phyloP scores from a whole-genome alignment of 2,113 vertebrate species.

The Tylochromis polylepis region DNA sequence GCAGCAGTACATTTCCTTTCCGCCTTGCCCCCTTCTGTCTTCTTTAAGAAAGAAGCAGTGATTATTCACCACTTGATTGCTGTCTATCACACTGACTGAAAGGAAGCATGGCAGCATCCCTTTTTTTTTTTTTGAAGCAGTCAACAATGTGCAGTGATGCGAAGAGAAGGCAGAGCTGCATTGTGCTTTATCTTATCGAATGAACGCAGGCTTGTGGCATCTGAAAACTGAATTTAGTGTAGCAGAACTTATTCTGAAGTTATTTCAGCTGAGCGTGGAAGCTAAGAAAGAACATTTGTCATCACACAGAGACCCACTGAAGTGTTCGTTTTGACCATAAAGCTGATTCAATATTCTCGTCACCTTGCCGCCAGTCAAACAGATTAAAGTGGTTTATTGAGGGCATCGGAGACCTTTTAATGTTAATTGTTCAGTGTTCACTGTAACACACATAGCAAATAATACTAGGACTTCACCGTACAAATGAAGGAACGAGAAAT shows the following conservation, averaged over 20 bases:
- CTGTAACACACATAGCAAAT: background rate
- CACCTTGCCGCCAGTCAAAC: background rate
- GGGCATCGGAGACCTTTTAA: background rate
- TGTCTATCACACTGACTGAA: constrained; percentile 32
- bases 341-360: background rate
- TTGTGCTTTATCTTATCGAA: constrained; percentile 11
- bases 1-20: constrained; percentile 1
- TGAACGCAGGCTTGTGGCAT: background rate
- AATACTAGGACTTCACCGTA: background rate
- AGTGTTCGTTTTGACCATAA: background rate
- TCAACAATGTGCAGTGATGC: constrained; percentile 6
- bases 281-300: background rate
- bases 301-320: background rate
- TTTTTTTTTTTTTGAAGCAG: background rate
- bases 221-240: background rate
- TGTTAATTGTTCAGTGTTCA: fast-evolving
- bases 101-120: constrained; percentile 5
- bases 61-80: constrained; percentile 39
- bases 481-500: background rate
- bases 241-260: background rate
- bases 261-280: background rate
- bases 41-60: background rate
- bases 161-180: background rate
- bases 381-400: background rate
- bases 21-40: background rate